Conservation (phyloP, 2,113 vertebrate genomes). For the Prunella fulvescens region DNA sequence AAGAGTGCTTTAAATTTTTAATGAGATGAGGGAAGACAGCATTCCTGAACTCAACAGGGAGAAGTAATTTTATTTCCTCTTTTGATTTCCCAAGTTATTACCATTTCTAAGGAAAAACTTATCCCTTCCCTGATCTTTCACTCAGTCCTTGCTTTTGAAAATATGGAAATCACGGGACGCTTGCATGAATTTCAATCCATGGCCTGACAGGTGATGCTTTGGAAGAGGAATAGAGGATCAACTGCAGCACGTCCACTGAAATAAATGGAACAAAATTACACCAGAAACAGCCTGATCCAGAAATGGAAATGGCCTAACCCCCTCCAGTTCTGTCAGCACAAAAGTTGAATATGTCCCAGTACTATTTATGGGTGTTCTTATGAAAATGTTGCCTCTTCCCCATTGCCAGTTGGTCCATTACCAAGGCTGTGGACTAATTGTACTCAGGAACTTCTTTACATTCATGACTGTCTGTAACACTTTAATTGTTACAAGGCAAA, state of each 20-base stretch:
- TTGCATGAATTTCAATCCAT: not conserved
- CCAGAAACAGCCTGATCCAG: not conserved
- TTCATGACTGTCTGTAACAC: not conserved
- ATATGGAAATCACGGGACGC: not conserved
- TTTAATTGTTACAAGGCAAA: not conserved
- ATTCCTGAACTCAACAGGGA: constrained; percentile 62
- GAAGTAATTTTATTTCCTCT: constrained; percentile 65
- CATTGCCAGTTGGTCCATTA: not conserved
- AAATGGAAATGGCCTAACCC: not conserved
- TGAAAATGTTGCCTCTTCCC: not conserved
- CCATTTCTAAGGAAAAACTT: constrained; percentile 65
- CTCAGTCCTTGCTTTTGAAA: constrained; percentile 33
- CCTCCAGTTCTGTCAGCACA: not conserved
- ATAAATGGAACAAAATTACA: not conserved
- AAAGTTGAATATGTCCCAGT: not conserved
- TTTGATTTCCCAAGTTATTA: constrained; percentile 68
- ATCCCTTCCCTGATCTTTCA: constrained; percentile 28
- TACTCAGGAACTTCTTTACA: not conserved
- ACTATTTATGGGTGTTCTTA: not conserved
- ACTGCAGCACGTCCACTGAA: not conserved
- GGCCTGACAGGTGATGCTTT: constrained; percentile 11
- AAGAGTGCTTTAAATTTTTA: constrained; percentile 73
- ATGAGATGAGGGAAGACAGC: constrained; percentile 68
- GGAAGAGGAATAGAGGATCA: constrained; percentile 35
- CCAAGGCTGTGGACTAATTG: not conserved